Base-by-base conservation (phyloP, 2,797 vertebrate genomes). In the Macrochelys suwanniensis region DNA sequence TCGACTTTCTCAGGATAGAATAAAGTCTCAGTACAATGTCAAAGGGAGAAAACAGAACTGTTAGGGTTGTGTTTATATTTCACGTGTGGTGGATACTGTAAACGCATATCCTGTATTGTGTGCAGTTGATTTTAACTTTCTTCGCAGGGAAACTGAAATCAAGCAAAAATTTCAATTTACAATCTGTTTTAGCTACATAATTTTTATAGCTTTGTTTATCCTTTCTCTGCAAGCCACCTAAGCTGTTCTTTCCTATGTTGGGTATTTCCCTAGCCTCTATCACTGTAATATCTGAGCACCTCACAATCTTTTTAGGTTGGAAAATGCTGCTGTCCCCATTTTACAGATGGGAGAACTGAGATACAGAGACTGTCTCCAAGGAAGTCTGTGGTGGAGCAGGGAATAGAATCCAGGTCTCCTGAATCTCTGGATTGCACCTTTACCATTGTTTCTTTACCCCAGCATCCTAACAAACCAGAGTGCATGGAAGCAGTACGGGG, bases 401-500 rank as follows among this genome's bases (percentile, higher is more conserved):
- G 25, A 76, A 47, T 47, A 42, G 10, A 45, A 45, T 26, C 42
- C 25, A 77, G 45, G 21, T 47, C 45, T 77, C 12, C 25, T 5
- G 25, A 77, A 26, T 47, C 26, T 42, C 45, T 25, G 11, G 25
- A 26, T 16, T 47, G 25, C 56, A 28, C 61, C 13, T 17, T 49
- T 6, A 42, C 28, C 42, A 33, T 1, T 0, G 1, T 53, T 17
- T 7, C 50, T 65, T 80, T 25, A 6, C 0, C 56, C 42, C 21
- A 74, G 33, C 16, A 11, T 53, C 54, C 9, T 25, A 33, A 42
- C 25, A 82, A 5, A 71, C 45, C 3, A 50, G 2, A 21, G 21
- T 12, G 50, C 31, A 31, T 71, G 65, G n/a, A 71, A 71, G n/a
- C 19, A 10, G 19, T 42, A 71, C 10, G 3, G 9, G 13, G 26